Evolutionary conservation across 2,888 invertebrate species (phyloP).

Genomic region (Pseudococcus longispinus): DNA sequence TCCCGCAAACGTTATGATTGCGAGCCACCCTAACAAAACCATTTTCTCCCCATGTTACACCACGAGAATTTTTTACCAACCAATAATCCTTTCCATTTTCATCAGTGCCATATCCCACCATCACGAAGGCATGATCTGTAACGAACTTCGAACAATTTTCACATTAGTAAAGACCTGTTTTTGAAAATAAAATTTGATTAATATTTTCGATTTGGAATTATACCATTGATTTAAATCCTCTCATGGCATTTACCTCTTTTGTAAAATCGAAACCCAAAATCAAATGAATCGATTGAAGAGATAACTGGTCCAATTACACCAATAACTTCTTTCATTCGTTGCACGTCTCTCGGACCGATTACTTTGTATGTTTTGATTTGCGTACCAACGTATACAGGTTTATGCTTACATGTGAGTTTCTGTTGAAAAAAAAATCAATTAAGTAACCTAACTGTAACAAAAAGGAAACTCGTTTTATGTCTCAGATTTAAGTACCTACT

Average conservation of each 20-base stretch:
- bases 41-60: conserved; percentile 77
- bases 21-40: conserved; percentile 90
- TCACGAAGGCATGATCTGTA: not conserved
- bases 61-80: conserved; percentile 89
- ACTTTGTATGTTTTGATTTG: not conserved
- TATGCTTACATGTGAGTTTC: not conserved
- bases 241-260: not conserved
- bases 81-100: conserved; percentile 74
- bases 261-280: not conserved
- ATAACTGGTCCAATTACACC: not conserved
- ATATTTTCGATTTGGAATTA: too few relatives aligned
- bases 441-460: too few relatives aligned
- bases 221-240: too few relatives aligned
- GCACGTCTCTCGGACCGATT: not conserved
- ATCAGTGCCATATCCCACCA: not conserved
- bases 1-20: conserved; percentile 86
- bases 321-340: not conserved
- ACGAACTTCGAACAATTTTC: not conserved
- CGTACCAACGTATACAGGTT: not conserved
- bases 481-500: too few relatives aligned
- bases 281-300: not conserved
- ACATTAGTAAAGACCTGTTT: not conserved
- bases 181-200: not conserved
- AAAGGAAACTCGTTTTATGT: too few relatives aligned
- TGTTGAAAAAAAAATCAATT: too few relatives aligned